These are phyloP conservation scores for Charaxes varanes DNA, from an alignment of 1,140 invertebrate genomes.

Conservation along the genomic window DNA sequence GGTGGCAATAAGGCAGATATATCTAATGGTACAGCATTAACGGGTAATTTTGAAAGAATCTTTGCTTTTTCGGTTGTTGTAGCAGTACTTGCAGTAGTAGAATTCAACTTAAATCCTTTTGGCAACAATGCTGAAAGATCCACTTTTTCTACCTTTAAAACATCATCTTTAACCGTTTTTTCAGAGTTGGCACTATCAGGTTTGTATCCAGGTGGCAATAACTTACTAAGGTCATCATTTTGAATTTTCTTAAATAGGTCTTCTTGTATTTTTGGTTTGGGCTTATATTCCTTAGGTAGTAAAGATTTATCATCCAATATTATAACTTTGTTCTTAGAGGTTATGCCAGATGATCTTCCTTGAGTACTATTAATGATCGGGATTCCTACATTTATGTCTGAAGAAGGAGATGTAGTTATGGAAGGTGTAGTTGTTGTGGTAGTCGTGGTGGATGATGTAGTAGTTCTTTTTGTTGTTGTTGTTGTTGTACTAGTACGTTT, in stretches of 20 bases:
- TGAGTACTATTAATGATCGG: conserved; percentile 56
- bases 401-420: conserved; percentile 30
- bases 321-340: conserved; percentile 70
- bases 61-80: conserved; percentile 57
- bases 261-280: conserved; percentile 64
- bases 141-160: conserved; percentile 65
- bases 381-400: too few species aligned
- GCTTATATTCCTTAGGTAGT: conserved; percentile 80
- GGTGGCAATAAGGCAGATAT: conserved; percentile 77
- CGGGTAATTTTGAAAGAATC: conserved; percentile 55
- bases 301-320: conserved; percentile 76
- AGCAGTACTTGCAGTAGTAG: conserved; percentile 36
- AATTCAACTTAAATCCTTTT: conserved; percentile 74
- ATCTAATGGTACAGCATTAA: conserved; percentile 72
- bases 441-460: conserved; percentile 58
- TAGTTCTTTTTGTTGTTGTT: conserved; percentile 64
- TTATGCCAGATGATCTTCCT: conserved; percentile 64
- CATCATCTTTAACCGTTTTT: conserved; percentile 34
- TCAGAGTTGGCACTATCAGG: conserved; percentile 38
- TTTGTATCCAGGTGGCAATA: conserved; percentile 79
- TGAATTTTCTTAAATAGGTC: conserved; percentile 47
- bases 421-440: conserved; percentile 52
- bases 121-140: conserved; percentile 80
- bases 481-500: conserved; percentile 72
- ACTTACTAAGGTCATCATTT: conserved; percentile 75